A percentile compares a stretch with the other conserved stretches of the same genome.
phyloP scores from a whole-genome alignment of 2,888 invertebrate genomes.

The Latrodectus hesperus region DNA sequence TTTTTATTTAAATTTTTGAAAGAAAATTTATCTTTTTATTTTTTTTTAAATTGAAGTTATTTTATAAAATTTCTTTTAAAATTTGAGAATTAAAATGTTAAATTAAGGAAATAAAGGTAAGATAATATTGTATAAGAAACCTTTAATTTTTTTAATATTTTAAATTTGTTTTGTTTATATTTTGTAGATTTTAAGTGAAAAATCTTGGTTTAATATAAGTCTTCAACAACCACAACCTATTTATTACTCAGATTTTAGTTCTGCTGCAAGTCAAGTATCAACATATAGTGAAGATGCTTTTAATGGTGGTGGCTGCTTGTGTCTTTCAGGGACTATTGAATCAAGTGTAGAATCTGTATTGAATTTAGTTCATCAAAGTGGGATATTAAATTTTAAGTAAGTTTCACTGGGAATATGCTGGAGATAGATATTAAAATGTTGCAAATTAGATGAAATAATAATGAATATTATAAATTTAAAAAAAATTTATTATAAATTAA shows the following conservation, averaged over 20 bases:
- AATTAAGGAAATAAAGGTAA: no score
- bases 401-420: neutral
- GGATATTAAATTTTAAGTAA: conserved; percentile 13
- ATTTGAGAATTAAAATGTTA: no score
- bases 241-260: conserved; percentile 4
- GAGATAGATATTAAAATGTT: no score
- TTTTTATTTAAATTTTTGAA: no score
- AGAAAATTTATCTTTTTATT: no score
- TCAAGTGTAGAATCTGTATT: neutral
- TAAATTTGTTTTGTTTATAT: neutral
- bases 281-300: conserved; percentile 70
- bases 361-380: neutral
- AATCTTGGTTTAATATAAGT: conserved; percentile 80
- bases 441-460: no score
- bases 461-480: no score
- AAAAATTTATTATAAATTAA: no score
- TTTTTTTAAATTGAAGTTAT: no score
- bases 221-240: conserved; percentile 80
- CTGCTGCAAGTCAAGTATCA: conserved; percentile 3
- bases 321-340: neutral
- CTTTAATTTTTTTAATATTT: neutral
- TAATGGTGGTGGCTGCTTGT: conserved; percentile 72
- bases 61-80: no score
- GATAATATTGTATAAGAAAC: no score
- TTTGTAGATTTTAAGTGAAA: conserved; percentile 33